phyloP scores from a whole-genome alignment of 2,888 invertebrate species.

The Pristionchus fissidentatus region DNA sequence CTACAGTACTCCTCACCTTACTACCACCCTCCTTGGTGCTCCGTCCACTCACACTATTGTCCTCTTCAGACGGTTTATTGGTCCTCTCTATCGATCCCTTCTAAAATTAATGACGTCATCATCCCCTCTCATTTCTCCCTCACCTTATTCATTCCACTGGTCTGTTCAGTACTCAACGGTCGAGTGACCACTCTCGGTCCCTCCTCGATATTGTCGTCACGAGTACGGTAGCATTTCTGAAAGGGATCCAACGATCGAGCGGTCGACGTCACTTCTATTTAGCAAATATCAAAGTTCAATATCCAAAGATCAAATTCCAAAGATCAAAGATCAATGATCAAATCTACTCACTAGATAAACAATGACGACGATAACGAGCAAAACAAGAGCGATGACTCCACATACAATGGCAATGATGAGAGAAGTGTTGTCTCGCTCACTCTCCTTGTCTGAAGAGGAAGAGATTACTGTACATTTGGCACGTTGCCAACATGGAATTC shows the following conservation, averaged over 20 bases:
- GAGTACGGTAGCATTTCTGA: background rate
- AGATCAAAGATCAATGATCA: no score
- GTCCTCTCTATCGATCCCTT: background rate
- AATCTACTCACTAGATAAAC: no score
- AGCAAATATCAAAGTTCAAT: background rate
- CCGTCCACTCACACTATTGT: background rate
- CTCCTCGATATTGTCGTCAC: background rate
- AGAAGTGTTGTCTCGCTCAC: no score
- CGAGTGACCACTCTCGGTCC: background rate
- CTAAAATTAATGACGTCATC: background rate
- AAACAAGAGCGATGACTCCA: no score
- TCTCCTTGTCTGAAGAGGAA: no score
- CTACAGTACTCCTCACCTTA: no score
- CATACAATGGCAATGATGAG: no score
- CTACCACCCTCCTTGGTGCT: background rate
- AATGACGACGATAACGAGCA: no score
- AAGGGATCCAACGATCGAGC: background rate
- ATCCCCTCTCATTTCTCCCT: background rate
- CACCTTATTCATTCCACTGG: constrained; percentile 21
- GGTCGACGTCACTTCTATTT: background rate
- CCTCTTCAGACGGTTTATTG: background rate
- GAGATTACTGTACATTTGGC: no score
- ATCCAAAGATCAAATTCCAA: background rate
- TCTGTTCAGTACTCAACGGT: background rate
- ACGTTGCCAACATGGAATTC: no score